Percentiles rank a stretch among this genome's conserved stretches.
Evolutionary conservation across 2,888 invertebrate genomes (phyloP).

Genomic region (Tiphia femorata): DNA sequence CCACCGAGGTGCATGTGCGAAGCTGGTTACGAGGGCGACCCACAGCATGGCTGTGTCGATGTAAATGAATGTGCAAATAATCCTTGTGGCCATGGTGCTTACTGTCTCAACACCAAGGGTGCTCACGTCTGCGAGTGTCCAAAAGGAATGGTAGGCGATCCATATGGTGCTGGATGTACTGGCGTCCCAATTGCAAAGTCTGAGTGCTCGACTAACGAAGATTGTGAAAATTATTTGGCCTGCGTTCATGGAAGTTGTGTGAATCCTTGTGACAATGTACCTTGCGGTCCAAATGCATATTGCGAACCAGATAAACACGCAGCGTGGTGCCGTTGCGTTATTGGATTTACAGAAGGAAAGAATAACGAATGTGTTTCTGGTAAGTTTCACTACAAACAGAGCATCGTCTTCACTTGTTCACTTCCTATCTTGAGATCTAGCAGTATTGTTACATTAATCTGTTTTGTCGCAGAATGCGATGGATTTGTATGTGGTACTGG

Average conservation of each 20-base stretch:
- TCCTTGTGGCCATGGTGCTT: slow-evolving; percentile 90
- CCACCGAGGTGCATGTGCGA: slow-evolving; percentile 92
- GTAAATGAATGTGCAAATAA: slow-evolving; percentile 88
- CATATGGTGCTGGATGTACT: slow-evolving; percentile 85
- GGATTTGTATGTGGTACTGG: slow-evolving; percentile 84
- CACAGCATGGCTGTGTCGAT: slow-evolving; percentile 85
- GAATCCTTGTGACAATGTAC: slow-evolving; percentile 83
- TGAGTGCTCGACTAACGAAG: slow-evolving; percentile 79
- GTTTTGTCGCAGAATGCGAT: slow-evolving; percentile 74
- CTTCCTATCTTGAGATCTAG: background rate
- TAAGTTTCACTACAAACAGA: slow-evolving; percentile 65
- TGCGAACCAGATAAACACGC: slow-evolving; percentile 91
- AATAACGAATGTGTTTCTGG: slow-evolving; percentile 88
- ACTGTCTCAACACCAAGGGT: slow-evolving; percentile 88
- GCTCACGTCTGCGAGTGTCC: slow-evolving; percentile 90
- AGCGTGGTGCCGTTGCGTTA: slow-evolving; percentile 89
- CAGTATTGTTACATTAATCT: slow-evolving; percentile 27
- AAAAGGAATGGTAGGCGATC: slow-evolving; percentile 85
- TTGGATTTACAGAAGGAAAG: slow-evolving; percentile 83
- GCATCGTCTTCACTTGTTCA: background rate
- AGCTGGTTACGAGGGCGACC: slow-evolving; percentile 88
- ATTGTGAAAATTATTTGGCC: slow-evolving; percentile 85
- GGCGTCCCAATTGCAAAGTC: slow-evolving; percentile 73
- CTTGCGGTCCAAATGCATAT: slow-evolving; percentile 87
- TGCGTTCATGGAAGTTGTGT: slow-evolving; percentile 85